phyloP scores from a whole-genome alignment of 2,888 invertebrate genomes.

The Drepanosiphum platanoidis region DNA sequence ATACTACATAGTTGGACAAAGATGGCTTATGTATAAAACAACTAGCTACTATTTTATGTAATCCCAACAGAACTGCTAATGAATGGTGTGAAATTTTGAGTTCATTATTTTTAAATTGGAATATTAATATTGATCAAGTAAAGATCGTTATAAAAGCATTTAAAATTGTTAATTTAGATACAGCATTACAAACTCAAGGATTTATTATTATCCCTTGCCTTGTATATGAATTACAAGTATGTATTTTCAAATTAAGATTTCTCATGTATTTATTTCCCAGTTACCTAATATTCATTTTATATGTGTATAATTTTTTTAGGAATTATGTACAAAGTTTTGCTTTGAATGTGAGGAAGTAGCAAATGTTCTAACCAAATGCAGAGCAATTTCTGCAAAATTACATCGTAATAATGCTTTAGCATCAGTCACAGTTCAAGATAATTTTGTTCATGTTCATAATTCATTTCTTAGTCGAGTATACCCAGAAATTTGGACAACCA shows the following conservation, averaged over 20 bases:
- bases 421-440: constrained; percentile 51
- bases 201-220: constrained; percentile 69
- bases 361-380: constrained; percentile 67
- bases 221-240: constrained; percentile 68
- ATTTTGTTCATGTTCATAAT: constrained; percentile 64
- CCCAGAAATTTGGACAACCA: constrained; percentile 68
- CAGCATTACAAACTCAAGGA: constrained; percentile 66
- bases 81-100: constrained; percentile 68
- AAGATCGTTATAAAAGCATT: constrained; percentile 68
- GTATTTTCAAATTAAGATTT: constrained; percentile 13
- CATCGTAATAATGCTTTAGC: constrained; percentile 54
- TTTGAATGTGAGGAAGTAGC: constrained; percentile 68
- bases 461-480: constrained; percentile 64
- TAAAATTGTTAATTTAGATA: constrained; percentile 66
- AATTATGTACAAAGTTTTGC: constrained; percentile 67
- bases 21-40: constrained; percentile 68
- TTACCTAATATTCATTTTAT: background rate
- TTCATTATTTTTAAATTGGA: constrained; percentile 68
- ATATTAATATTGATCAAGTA: constrained; percentile 67
- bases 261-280: background rate
- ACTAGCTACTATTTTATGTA: constrained; percentile 68
- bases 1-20: constrained; percentile 65
- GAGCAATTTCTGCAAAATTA: constrained; percentile 64
- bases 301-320: constrained; percentile 59
- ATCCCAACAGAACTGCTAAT: constrained; percentile 67